Conservation (phyloP, 1,140 invertebrate species). For the Meloidogyne floridensis region DNA sequence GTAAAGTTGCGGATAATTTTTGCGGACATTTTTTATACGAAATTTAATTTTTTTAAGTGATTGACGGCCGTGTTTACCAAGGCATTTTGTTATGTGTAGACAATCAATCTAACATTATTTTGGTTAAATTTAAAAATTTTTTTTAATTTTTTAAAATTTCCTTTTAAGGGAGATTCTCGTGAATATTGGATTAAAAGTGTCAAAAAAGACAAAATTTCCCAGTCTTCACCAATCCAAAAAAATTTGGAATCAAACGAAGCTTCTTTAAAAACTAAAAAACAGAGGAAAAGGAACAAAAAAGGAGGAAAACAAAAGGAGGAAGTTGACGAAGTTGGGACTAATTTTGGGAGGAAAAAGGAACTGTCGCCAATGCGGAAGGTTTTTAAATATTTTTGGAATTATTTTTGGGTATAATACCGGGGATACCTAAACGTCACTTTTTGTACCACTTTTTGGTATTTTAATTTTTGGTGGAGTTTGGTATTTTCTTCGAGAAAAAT, state of each 20-base stretch:
- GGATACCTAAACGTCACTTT: no score
- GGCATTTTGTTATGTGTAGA: slow-evolving; percentile 89
- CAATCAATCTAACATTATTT: slow-evolving; percentile 85
- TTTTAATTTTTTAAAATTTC: neutral
- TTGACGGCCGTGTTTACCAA: slow-evolving; percentile 82
- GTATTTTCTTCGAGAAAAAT: neutral
- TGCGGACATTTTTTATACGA: no score
- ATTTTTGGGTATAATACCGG: no score
- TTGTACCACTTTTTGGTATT: no score
- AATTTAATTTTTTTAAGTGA: slow-evolving; percentile 71
- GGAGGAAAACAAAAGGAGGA: neutral
- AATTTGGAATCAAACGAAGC: neutral
- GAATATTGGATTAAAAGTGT: slow-evolving; percentile 78
- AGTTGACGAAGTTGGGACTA: neutral
- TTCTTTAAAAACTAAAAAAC: neutral
- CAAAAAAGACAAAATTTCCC: neutral
- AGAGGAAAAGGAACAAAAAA: slow-evolving; percentile 9
- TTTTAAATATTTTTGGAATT: neutral
- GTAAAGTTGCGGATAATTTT: no score
- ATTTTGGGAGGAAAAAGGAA: neutral
- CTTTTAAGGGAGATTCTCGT: slow-evolving; percentile 72
- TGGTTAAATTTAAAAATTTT: slow-evolving; percentile 71
- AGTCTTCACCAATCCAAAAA: neutral
- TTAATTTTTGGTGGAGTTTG: no score
- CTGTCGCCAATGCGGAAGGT: neutral